Evolutionary conservation across 2,113 vertebrate species (phyloP).

Genomic region (Otis tarda): DNA sequence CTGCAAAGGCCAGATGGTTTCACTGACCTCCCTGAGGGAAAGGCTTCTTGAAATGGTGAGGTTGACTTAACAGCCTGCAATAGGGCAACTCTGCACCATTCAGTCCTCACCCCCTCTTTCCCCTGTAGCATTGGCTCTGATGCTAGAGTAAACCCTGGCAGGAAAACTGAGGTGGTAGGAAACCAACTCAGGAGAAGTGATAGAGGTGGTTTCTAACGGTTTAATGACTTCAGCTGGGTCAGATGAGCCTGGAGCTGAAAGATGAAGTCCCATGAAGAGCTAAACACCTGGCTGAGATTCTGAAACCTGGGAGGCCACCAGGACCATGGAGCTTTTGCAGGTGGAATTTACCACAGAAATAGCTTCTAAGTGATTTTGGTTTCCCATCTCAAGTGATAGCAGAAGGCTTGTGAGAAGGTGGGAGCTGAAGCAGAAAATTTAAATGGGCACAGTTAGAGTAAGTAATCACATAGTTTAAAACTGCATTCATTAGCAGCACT

Average conservation of each 20-base stretch:
- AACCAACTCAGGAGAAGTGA: background rate
- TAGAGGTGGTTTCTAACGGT: background rate
- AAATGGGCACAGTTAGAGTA: background rate
- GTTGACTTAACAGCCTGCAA: background rate
- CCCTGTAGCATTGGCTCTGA: background rate
- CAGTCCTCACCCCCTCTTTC: background rate
- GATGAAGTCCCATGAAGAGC: background rate
- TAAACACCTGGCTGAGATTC: background rate
- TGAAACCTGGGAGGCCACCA: background rate
- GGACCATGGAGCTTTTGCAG: fast-evolving
- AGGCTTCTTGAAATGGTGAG: background rate
- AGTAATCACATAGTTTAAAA: background rate
- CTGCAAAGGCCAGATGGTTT: background rate
- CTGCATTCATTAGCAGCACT: background rate
- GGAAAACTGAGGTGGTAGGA: background rate
- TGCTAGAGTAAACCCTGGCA: background rate
- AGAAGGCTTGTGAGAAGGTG: background rate
- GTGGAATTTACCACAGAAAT: background rate
- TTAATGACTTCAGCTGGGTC: background rate
- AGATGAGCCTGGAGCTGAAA: background rate
- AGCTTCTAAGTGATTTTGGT: background rate
- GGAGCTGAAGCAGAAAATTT: background rate
- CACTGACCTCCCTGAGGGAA: background rate
- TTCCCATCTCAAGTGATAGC: background rate
- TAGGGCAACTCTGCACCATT: background rate